Evolutionary conservation across 1,140 invertebrate species (phyloP).

Genomic region (Hylaeus anthracinus): DNA sequence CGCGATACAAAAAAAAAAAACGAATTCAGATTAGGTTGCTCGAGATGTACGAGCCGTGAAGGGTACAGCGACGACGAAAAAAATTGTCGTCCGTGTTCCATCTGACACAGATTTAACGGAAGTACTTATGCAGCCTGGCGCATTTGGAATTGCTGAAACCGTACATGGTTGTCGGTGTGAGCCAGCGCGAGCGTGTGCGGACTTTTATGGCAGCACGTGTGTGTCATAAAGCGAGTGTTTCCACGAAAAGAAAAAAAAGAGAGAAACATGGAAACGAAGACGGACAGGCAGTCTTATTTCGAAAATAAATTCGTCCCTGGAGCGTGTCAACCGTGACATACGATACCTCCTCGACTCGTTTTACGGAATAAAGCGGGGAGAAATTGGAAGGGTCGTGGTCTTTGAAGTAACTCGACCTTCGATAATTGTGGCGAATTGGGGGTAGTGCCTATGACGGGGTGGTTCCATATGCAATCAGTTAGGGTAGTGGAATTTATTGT

Average conservation of each 20-base stretch:
- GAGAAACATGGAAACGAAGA: conserved; percentile 27
- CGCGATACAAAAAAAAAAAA: conserved; percentile 23
- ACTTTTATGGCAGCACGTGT: conserved; percentile 51
- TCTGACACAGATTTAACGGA: conserved; percentile 52
- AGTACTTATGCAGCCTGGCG: conserved; percentile 38
- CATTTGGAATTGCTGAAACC: conserved; percentile 37
- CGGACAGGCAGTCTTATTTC: conserved; percentile 23
- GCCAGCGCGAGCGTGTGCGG: not conserved
- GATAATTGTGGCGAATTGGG: not conserved
- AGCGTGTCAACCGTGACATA: not conserved
- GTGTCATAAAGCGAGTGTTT: conserved; percentile 51
- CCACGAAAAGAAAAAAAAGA: conserved; percentile 4
- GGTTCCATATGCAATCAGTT: too few species aligned
- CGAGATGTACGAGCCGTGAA: not conserved
- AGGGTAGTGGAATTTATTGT: too few species aligned
- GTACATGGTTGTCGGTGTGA: not conserved
- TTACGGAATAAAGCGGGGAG: too few species aligned
- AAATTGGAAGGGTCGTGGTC: not conserved
- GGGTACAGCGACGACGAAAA: not conserved
- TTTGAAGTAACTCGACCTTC: not conserved
- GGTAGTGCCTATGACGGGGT: too few species aligned
- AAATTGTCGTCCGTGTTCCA: conserved; percentile 32
- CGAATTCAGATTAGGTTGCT: not conserved
- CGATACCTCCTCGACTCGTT: not conserved
- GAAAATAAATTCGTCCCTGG: conserved; percentile 31